Evolutionary conservation across 2,113 vertebrate species (phyloP).

Genomic region (Amazona vittata): DNA sequence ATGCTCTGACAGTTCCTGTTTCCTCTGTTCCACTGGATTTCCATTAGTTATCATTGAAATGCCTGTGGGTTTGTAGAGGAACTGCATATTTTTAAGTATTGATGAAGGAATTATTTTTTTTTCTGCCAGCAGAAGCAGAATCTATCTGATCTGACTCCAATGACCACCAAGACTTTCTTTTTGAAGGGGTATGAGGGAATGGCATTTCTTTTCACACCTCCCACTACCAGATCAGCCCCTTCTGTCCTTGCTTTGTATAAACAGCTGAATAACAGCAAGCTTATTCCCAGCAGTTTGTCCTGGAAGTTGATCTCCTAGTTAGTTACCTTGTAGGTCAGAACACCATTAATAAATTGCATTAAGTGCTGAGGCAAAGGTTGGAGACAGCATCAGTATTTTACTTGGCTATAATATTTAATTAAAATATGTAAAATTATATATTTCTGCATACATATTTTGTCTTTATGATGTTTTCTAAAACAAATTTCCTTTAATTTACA

Average conservation of each 20-base stretch:
- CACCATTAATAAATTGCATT: conserved; percentile 63
- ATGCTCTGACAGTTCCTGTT: not conserved
- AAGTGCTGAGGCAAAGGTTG: conserved; percentile 51
- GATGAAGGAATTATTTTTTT: accelerated
- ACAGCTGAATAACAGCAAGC: not conserved
- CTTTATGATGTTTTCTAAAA: not conserved
- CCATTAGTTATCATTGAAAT: accelerated
- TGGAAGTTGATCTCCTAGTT: conserved; percentile 43
- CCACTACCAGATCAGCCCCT: not conserved
- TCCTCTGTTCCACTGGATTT: not conserved
- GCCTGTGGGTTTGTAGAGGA: not conserved
- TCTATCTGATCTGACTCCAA: not conserved
- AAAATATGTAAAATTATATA: conserved; percentile 20
- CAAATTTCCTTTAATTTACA: not conserved
- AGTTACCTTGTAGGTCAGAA: conserved; percentile 36
- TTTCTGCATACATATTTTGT: not conserved
- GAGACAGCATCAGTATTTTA: conserved; percentile 22
- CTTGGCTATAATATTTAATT: conserved; percentile 14
- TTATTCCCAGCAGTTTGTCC: conserved; percentile 1
- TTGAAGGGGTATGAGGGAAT: not conserved
- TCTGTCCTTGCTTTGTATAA: not conserved
- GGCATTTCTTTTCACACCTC: not conserved
- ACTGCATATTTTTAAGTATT: accelerated
- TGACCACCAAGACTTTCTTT: not conserved
- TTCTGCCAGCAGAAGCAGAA: not conserved